Evolutionary conservation across 2,113 vertebrate genomes (phyloP), one percentile per base, ranked within the genome.

Genomic region (Peromyscus maniculatus): DNA sequence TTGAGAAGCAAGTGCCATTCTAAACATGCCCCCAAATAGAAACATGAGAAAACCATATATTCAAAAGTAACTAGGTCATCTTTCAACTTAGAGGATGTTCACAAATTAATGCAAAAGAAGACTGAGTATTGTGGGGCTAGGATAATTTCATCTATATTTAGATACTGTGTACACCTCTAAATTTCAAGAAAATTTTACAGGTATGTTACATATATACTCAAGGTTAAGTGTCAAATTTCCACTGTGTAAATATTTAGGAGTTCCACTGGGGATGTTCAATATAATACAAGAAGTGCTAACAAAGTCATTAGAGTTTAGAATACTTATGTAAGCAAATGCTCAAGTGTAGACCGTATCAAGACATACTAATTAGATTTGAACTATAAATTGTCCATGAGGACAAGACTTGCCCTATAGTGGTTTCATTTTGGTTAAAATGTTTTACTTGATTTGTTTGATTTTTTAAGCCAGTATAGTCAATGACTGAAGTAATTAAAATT

Each of bases 401-500:
- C 4, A 28, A 82, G 0, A 52, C 78, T 86, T 3, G n/a, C 62
- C 26, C 62, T 57, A n/a, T 77, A 17, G 12, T 49, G 69, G 7
- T 52, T 52, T 82, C 7, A 67, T 93, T 95, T 88, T 43, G 5
- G 21, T 89, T 93, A 87, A 59, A 78, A 49, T 87, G 72, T 75
- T 91, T 91, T 43, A 82, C 80, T 95, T 87, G 39, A 21, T 89
- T 89, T 77, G 21, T 74, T 89, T 57, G 19, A 52, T 7, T 88
- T 83, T 62, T 57, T 52, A 89, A 52, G 28, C 74, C 33, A 28
- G 24, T 46, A 36, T 67, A 55, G 52, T 33, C 46, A 97, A 95
- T 95, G 49, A 80, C 24, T 46, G 8, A 90, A 64, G 17, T 90
- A 57, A 90, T 77, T 92, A 75, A 92, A 95, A 49, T 55, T 21